Base-by-base conservation (phyloP, 1,140 invertebrate species). In the Scaptodrosophila lebanonensis region DNA sequence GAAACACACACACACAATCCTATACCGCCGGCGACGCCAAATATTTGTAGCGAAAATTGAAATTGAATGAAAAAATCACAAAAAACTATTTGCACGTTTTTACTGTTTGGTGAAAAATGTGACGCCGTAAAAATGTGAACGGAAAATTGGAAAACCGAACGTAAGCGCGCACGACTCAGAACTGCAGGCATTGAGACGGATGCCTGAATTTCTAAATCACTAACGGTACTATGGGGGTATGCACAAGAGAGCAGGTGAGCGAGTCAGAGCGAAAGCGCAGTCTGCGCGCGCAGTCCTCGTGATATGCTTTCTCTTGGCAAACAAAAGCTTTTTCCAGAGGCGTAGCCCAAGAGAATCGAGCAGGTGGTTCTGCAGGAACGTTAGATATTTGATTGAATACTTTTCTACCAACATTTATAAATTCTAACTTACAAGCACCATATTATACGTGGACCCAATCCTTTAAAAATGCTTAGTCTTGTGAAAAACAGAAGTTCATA, bases 81-180 rank as follows among this genome's bases (percentile, higher is more conserved):
- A 54, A n/a, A n/a, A 61, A 57, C 49, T 56, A 43, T 57, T 76
- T 76, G 71, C 66, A 61, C 72, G 71, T 57, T 66, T 70, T 76
- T 64, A 69, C 33, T 65, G 56, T 71, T 44, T 71, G 56, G 42
- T 57, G 43, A 20, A 49, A 48, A 47, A 40, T 56, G 30, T 67
- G 35, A 17, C 47, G 68, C 50, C 47, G 57, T 66, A 65, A 45
- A 57, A 72, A 66, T 36, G 11, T 39, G 58, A 70, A 60, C 72
- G 49, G 72, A 77, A 77, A 76, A 71, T 65, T 69, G 48, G 61
- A 47, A 75, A 67, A 63, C 59, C 71, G 72, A 76, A 57, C 71
- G 67, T 67, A 77, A 70, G 72, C 62, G 62, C 66, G 63, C 52
- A 73, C 70, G 70, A 68, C 70, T 77, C 66, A 70, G 61, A 75